Base-by-base conservation (phyloP, 2,888 invertebrate species). In the Sphinx pinastri region DNA sequence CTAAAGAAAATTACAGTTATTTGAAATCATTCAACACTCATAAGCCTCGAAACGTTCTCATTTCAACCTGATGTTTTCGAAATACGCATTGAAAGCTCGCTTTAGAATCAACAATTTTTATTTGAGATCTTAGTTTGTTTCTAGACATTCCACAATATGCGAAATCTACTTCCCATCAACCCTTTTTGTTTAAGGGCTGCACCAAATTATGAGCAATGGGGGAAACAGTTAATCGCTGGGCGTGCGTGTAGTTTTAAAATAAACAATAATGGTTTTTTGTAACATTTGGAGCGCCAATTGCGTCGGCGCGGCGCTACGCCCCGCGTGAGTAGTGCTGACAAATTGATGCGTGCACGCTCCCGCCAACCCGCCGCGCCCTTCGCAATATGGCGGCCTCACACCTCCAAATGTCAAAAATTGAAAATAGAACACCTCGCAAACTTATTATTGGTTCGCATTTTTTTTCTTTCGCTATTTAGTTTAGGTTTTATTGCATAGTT, bases 231-330 rank as follows among this genome's bases (percentile, higher is more conserved):
- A 74, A 75, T 77, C 75, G 71, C 45, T 60, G 78, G 81, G 81
- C 80, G 84, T 80, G 74, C 76, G 71, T 77, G 74, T 77, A 76
- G 76, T 80, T 80, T 77, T 71, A 74, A 79, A 79, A 79, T 83
- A 84, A 83, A 84, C 82, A 85, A 84, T 77, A 68, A 70, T 55
- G 68, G 69, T 71, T 77, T 77, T 75, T 76, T 77, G 75, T 76
- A 71, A 71, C 74, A 76, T 82, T 80, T 85, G 83, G 83, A 82
- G 86, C 86, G 82, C 89, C 91, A 90, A 90, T 91, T 90, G 90
- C 84, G 78, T 83, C 77, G 78, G 77, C 82, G 77, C 86, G 83
- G 19, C 19, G 86, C 19, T 87, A 88, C 90, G 90, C 90, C 91
- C 55, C 55, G 55, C 55, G 55, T 55, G 19, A 55, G 19, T 88